Evolutionary conservation across 2,113 vertebrate species (phyloP).

Genomic region (Psilopsiagon aurifrons): DNA sequence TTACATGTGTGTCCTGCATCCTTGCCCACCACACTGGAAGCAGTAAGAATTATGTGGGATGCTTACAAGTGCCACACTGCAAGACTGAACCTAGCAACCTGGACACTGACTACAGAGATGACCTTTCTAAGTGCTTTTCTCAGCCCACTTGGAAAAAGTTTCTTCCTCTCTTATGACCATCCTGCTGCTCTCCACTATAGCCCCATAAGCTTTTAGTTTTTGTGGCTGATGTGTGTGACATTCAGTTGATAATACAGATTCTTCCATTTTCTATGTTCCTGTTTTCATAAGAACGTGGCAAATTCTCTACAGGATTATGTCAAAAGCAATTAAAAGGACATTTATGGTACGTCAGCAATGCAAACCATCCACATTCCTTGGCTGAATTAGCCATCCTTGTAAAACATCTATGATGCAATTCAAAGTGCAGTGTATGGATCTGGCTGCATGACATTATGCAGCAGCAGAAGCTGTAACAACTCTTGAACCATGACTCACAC

Average conservation of each 20-base stretch:
- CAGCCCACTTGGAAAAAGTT: not conserved
- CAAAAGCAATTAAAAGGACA: not conserved
- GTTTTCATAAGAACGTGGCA: not conserved
- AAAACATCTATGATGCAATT: not conserved
- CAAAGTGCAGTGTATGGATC: not conserved
- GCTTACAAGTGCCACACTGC: not conserved
- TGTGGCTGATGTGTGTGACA: not conserved
- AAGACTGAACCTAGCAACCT: not conserved
- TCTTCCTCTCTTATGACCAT: not conserved
- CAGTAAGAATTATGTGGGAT: not conserved
- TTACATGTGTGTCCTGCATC: fast-evolving
- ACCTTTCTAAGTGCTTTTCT: not conserved
- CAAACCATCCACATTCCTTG: not conserved
- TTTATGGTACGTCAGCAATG: not conserved
- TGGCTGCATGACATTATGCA: not conserved
- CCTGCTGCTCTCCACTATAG: not conserved
- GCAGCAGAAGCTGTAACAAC: constrained; percentile 4
- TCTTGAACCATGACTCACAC: constrained; percentile 36
- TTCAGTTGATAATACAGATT: not conserved
- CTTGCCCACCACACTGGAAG: not conserved
- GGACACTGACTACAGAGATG: not conserved
- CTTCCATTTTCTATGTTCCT: not conserved
- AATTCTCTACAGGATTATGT: not conserved
- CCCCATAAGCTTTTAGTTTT: not conserved
- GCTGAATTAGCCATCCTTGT: not conserved